Evolutionary conservation across 2,797 vertebrate genomes (phyloP), one percentile per base, ranked within the genome.

Genomic region (Brotula barbata): DNA sequence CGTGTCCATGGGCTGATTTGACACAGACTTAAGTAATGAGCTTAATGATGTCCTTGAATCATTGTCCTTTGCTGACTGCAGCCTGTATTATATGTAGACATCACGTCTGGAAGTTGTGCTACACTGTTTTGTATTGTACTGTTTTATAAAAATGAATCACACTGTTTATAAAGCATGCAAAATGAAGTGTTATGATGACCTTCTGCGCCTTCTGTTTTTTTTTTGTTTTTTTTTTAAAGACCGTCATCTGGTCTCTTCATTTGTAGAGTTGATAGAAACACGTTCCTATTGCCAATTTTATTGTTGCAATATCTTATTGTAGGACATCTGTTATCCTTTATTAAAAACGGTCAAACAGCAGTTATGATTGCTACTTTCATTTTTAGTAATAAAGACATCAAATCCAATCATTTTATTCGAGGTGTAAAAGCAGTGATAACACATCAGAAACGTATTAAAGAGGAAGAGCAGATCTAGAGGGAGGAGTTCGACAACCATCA

Each of bases 131-230:
- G 62, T 87, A 89, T 77, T 49, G 68, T 82, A 73, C 62, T 60
- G 58, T 87, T 87, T 90, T 85, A 71, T 87, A 82, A 70, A 70
- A 78, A 61, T 6, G 20, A 81, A 85, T 66, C 78, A 79, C 77
- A 85, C 60, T 79, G 54, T 87, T 88, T 82, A 80, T 78, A 83
- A 85, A 85, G 85, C 85, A 87, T 87, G 81, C 78, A 53, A 47
- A 70, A 65, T 57, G 69, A 72, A 69, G 68, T 65, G 58, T 55
- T 72, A 46, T 50, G 8, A 75, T 66, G 17, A 64, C 62, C 66
- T 87, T 53, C 60, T 61, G 63, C 68, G 40, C 43, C 36, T 25
- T 36, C 31, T 17, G 25, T 49, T 64, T 75, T 62, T 65, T 61
- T 63, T 69, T 62, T 43, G 58, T 44, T 5, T 3, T 36, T 12